Base-by-base conservation (phyloP, 2,888 invertebrate species). In the Temnothorax rugatulus region DNA sequence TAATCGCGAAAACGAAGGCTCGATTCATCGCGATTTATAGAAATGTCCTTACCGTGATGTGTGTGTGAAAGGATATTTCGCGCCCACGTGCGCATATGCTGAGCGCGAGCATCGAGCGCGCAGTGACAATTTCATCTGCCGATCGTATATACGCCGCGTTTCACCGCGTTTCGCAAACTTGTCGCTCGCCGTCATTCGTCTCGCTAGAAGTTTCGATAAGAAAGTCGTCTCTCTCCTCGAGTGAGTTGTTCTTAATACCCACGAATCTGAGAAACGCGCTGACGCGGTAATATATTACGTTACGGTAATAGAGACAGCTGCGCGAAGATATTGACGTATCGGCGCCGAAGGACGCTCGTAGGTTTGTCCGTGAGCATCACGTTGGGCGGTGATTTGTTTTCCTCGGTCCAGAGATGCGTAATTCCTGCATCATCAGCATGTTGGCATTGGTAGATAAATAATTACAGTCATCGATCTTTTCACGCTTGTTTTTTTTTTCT, bases 301-400 rank as follows among this genome's bases (percentile, higher is more conserved):
- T 79, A 68, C 59, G 79, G 38, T 82, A 82, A 64, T 41, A 44
- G 77, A 76, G 41, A 44, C 52, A 47, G 15, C 29, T 41, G 50
- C 25, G 41, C 15, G 66, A 63, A 57, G 44, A 44, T 68, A 77
- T 82, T 87, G 82, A 82, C 82, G 84, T 91, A 90, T 91, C 89
- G 89, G 90, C 89, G 86, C 90, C 90, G 91, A 92, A 92, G 92
- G 92, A 90, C 89, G 73, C 79, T 63, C 90, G 92, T 92, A 89
- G 91, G 91, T 90, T 91, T 90, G 83, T 76, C 85, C 84, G 69
- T 82, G 89, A 88, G 84, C 81, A 75, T 85, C 68, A 71, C 84
- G 34, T 29, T 86, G 82, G 87, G 64, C 73, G 71, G 64, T 73
- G 84, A 85, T 90, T 84, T 86, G 57, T 52, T 34, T 83, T 50